These are phyloP conservation scores for Ichneumon xanthorius DNA, from an alignment of 2,888 invertebrate genomes.

Conservation along the genomic window DNA sequence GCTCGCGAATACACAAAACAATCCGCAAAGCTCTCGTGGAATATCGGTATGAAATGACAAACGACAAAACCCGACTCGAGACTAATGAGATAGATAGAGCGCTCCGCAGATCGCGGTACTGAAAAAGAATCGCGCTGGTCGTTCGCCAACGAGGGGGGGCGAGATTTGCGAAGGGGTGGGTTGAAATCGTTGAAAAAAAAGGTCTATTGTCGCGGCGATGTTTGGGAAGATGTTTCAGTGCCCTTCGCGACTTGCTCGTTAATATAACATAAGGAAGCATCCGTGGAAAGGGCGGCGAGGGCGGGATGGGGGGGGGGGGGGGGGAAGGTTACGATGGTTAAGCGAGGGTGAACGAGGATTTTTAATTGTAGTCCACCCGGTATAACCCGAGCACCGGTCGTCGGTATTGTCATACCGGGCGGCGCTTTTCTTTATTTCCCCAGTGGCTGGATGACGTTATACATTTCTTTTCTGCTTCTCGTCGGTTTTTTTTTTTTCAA, in stretches of 20 bases:
- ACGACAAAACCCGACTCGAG: slow-evolving; percentile 30
- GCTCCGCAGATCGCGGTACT: slow-evolving; percentile 12
- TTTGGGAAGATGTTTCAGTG: slow-evolving; percentile 74
- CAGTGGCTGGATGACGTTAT: slow-evolving; percentile 85
- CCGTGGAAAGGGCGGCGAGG: slow-evolving; percentile 25
- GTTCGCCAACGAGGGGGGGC: slow-evolving; percentile 26
- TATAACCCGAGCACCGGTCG: slow-evolving; percentile 79
- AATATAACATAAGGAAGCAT: slow-evolving; percentile 78
- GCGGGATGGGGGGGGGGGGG: neutral
- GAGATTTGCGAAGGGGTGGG: slow-evolving; percentile 58
- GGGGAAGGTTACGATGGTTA: slow-evolving; percentile 72
- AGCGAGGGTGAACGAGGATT: slow-evolving; percentile 81
- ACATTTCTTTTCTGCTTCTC: slow-evolving; percentile 81
- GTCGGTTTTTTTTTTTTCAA: slow-evolving; percentile 69
- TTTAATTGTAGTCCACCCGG: slow-evolving; percentile 82
- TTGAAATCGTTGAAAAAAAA: slow-evolving; percentile 72
- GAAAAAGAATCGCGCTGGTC: slow-evolving; percentile 35
- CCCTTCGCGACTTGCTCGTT: slow-evolving; percentile 75
- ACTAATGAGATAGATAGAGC: slow-evolving; percentile 45
- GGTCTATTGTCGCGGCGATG: slow-evolving; percentile 68
- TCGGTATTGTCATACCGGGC: slow-evolving; percentile 83
- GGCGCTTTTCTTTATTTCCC: slow-evolving; percentile 85
- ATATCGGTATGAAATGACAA: slow-evolving; percentile 38
- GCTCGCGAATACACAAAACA: neutral
- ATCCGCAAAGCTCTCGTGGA: slow-evolving; percentile 4